These are phyloP conservation scores for Alectoris magna DNA, from an alignment of 2,797 vertebrate species.

Conservation along the genomic window DNA sequence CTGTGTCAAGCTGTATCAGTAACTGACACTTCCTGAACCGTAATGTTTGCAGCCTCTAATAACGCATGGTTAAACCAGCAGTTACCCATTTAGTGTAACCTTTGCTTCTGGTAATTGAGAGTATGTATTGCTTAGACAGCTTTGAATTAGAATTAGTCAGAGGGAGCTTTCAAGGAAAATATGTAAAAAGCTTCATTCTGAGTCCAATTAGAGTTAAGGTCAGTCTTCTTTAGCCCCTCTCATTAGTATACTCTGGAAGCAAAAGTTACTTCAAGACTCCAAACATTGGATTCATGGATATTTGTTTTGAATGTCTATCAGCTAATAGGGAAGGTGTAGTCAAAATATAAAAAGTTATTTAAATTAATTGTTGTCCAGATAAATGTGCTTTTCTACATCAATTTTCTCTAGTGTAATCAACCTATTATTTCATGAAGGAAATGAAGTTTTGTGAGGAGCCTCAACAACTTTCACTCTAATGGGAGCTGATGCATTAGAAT, in stretches of 20 bases:
- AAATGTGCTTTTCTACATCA: background rate
- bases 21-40: background rate
- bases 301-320: constrained; percentile 18
- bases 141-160: constrained; percentile 46
- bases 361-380: background rate
- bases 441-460: background rate
- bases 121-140: constrained; percentile 19
- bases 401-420: background rate
- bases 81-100: constrained; percentile 34
- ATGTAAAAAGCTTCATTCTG: constrained; percentile 31
- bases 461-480: background rate
- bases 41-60: background rate
- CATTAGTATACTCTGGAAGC: constrained; percentile 18
- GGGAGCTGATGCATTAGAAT: background rate
- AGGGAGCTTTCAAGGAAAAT: constrained; percentile 36
- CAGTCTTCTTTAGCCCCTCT: constrained; percentile 41
- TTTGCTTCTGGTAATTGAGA: constrained; percentile 51
- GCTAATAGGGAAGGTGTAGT: background rate
- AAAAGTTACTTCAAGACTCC: background rate
- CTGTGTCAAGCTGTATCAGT: background rate
- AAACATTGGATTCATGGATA: constrained; percentile 17
- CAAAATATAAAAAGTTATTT: background rate
- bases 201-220: constrained; percentile 49
- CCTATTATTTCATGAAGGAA: background rate
- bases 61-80: constrained; percentile 21